A percentile compares a stretch with the other conserved stretches of the same genome.
phyloP scores from a whole-genome alignment of 2,797 vertebrate species.

The Macropus fuliginosus region DNA sequence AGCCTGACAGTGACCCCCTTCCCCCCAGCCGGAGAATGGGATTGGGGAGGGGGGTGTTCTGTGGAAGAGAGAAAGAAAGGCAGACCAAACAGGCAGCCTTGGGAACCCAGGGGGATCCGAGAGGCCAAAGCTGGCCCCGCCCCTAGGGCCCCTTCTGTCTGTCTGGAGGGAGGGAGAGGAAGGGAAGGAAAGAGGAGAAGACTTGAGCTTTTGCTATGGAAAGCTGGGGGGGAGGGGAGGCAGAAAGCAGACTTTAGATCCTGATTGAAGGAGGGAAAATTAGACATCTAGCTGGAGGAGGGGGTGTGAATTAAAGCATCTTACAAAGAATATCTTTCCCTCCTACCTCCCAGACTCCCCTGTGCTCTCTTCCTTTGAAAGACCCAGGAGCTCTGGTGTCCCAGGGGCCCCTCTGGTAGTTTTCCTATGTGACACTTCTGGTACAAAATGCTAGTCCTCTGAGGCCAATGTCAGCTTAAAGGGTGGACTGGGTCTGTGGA shows the following conservation, averaged over 20 bases:
- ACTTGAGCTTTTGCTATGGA: conserved; percentile 40
- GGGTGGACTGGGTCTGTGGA: neutral
- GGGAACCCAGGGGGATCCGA: neutral
- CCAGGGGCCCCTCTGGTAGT: neutral
- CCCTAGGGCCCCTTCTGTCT: conserved; percentile 50
- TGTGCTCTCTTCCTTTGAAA: neutral
- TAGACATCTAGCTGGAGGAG: neutral
- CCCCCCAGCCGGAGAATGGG: conserved; percentile 61
- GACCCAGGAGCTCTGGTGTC: neutral
- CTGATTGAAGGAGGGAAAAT: neutral
- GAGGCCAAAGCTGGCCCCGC: conserved; percentile 36
- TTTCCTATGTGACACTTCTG: neutral
- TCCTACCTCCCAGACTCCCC: neutral
- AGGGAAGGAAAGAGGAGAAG: conserved; percentile 24
- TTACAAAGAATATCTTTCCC: neutral
- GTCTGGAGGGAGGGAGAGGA: conserved; percentile 45
- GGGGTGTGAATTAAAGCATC: conserved; percentile 4
- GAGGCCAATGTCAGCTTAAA: neutral
- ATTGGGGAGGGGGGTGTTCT: neutral
- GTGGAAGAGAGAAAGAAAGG: conserved; percentile 45
- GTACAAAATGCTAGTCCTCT: neutral
- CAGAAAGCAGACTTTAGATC: neutral
- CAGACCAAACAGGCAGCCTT: neutral
- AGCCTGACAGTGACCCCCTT: conserved; percentile 19
- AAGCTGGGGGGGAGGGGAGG: conserved; percentile 46